Base-by-base conservation (phyloP, 64 coral and sea anemone species). In the Actinia tenebrosa region DNA sequence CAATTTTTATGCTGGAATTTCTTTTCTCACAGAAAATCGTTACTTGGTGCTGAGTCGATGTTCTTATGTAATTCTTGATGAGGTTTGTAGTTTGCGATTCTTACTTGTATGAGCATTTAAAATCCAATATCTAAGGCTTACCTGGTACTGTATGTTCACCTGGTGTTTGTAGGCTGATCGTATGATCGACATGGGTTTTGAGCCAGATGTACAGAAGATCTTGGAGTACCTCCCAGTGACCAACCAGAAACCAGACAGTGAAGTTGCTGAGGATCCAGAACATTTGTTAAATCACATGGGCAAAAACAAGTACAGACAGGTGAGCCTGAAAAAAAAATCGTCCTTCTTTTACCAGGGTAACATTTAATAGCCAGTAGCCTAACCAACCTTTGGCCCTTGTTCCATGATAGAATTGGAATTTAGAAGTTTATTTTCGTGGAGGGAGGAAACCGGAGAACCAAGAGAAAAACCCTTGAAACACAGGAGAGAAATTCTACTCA, bases 181-280 rank as follows among this genome's bases (percentile, higher is more conserved):
- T 84, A 99, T 99, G 97, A 99, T 99, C 81, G 97, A 99, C 86
- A 99, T 99, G 97, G 97, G 97, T 88, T 99, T 99, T 80, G 97
- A 99, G 77, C 97, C 97, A 16, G 97, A 99, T 56, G 97, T 99
- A 56, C 97, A 99, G 27, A 99, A 92, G 60, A 99, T 99, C 77
- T 88, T 99, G 19, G 97, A 99, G 62, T 90, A 99, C 84, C 91
- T 99, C 63, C 97, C 97, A 16, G 97, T 99, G 10, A 95, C 93
- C 22, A 99, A 99, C 60, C 82, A 95, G 2, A 99, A 99, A 87
- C 97, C 97, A 55, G 97, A 99, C 79, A 91, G 86, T 64, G 97
- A 99, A 3, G 93, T 95, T 64, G 90, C 97, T 20, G 97, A 99
- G 61, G 97, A 99, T 89, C 97, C 97, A 7, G 97, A 92, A 46